Percentiles rank a stretch among this genome's conserved stretches.
Conservation (phyloP, 2,888 invertebrate genomes). For the Phyllotreta cruciferae region DNA sequence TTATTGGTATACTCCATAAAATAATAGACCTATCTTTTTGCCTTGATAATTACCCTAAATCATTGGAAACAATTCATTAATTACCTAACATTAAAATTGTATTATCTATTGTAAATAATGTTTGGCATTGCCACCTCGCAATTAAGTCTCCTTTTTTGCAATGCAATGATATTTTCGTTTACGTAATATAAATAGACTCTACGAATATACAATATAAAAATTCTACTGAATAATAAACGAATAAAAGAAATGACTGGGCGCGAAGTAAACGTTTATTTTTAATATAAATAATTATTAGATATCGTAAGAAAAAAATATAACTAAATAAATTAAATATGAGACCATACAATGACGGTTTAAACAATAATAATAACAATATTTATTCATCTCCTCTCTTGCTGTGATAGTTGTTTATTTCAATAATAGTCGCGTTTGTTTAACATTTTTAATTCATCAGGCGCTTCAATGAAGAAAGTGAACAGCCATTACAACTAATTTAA, state of each 20-base stretch:
- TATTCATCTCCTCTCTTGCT: not conserved
- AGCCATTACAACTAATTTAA: not conserved
- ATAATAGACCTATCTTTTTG: too few species aligned
- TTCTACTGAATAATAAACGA: slow-evolving; percentile 7
- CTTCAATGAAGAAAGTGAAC: not conserved
- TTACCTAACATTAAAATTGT: not conserved
- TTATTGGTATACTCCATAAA: not conserved
- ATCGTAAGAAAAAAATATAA: slow-evolving; percentile 5
- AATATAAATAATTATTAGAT: slow-evolving; percentile 14
- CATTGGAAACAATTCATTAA: not conserved
- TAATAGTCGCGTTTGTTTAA: not conserved
- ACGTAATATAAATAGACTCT: slow-evolving; percentile 12
- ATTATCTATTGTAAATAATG: too few species aligned
- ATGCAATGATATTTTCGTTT: slow-evolving; percentile 10
- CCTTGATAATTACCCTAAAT: too few species aligned
- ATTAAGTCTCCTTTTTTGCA: slow-evolving; percentile 6
- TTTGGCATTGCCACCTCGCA: not conserved
- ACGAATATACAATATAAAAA: slow-evolving; percentile 18
- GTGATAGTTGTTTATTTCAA: slow-evolving; percentile 6
- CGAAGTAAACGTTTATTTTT: slow-evolving; percentile 2
- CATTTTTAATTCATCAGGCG: not conserved
- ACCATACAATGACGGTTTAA: slow-evolving; percentile 3
- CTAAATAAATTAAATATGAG: slow-evolving; percentile 13
- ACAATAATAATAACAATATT: slow-evolving; percentile 6
- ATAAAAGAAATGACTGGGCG: slow-evolving; percentile 10